These are phyloP conservation scores for Atherinosoma microstoma DNA, from an alignment of 2,797 vertebrate genomes.

Conservation along the genomic window DNA sequence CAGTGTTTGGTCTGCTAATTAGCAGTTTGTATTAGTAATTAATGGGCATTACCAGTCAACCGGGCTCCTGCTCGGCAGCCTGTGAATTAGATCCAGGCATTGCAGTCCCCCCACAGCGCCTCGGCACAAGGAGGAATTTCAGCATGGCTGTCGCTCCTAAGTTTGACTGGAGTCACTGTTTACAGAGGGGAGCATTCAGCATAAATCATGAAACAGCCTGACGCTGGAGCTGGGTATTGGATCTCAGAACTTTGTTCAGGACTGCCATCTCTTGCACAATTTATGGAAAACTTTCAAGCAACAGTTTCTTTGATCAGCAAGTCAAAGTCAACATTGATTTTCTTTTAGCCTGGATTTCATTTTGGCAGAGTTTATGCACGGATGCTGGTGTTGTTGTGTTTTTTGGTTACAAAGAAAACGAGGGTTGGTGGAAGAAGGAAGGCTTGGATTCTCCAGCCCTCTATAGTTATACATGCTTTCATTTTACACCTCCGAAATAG, in stretches of 20 bases:
- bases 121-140: constrained; percentile 54
- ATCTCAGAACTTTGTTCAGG: constrained; percentile 10
- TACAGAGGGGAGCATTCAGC: constrained; percentile 15
- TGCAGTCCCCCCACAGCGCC: constrained; percentile 46
- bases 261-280: background rate
- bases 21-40: constrained; percentile 84
- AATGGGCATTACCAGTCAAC: constrained; percentile 83
- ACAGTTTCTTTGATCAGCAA: constrained; percentile 19
- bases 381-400: background rate
- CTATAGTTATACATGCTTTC: background rate
- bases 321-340: constrained; percentile 11
- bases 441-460: background rate
- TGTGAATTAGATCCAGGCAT: constrained; percentile 77
- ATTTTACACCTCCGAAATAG: background rate
- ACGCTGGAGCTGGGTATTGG: background rate
- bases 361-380: background rate
- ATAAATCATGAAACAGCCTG: constrained; percentile 8
- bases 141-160: constrained; percentile 35
- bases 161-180: constrained; percentile 22
- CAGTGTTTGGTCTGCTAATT: constrained; percentile 84
- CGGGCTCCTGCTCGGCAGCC: constrained; percentile 71
- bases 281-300: constrained; percentile 8
- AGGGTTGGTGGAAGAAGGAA: background rate
- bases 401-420: background rate
- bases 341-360: constrained; percentile 4